These are phyloP conservation scores for Drosophila fulvimacula DNA, from an alignment of 2,888 invertebrate species.

Conservation along the genomic window DNA sequence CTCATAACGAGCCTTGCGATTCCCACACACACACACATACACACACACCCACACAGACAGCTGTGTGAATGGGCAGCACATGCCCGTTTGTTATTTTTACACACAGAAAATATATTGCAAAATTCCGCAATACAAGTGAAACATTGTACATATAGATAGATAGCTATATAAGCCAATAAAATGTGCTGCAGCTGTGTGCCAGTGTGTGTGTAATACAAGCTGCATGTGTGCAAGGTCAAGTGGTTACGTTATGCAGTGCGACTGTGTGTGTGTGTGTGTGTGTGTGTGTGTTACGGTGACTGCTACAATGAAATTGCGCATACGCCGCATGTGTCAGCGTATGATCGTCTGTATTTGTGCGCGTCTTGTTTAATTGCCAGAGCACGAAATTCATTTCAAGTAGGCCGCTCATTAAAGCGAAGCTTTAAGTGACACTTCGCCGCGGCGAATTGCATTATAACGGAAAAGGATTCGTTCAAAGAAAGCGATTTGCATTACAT, in stretches of 20 bases:
- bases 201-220: constrained; percentile 50
- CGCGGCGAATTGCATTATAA: constrained; percentile 42
- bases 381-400: constrained; percentile 42
- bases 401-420: constrained; percentile 36
- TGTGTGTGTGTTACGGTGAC: constrained; percentile 11
- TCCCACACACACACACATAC: constrained; percentile 33
- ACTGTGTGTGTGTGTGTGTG: constrained; percentile 13
- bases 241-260: constrained; percentile 50
- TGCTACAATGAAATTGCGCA: constrained; percentile 46
- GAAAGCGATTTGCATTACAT: constrained; percentile 36
- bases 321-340: constrained; percentile 30
- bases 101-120: constrained; percentile 55
- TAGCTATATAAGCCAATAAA: constrained; percentile 59
- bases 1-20: constrained; percentile 68
- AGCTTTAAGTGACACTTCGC: constrained; percentile 56
- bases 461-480: constrained; percentile 7
- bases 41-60: constrained; percentile 2
- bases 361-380: constrained; percentile 60
- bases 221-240: constrained; percentile 76
- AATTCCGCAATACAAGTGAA: constrained; percentile 32
- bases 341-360: constrained; percentile 10
- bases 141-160: constrained; percentile 14
- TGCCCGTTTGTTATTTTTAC: constrained; percentile 56
- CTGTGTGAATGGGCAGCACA: constrained; percentile 34
- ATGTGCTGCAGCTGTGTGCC: constrained; percentile 13